phyloP scores from a whole-genome alignment of 2,113 vertebrate genomes.

The Pyrgilauda ruficollis region DNA sequence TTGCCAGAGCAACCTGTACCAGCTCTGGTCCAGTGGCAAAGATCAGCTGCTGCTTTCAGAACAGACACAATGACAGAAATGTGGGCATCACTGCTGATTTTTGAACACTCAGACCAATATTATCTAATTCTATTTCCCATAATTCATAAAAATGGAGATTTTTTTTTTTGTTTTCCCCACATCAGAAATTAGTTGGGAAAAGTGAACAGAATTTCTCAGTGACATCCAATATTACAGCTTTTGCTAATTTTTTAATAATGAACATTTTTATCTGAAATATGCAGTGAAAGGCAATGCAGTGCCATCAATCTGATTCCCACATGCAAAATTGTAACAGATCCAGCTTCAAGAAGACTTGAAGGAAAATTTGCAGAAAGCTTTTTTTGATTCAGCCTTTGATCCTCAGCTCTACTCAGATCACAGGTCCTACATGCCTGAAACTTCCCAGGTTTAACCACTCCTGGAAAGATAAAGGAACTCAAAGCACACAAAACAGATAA shows the following conservation, averaged over 20 bases:
- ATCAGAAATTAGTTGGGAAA: not conserved
- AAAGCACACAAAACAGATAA: not conserved
- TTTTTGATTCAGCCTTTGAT: conserved; percentile 38
- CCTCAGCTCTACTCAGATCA: conserved; percentile 6
- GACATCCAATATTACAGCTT: not conserved
- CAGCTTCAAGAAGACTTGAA: not conserved
- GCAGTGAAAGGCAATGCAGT: not conserved
- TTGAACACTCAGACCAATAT: not conserved
- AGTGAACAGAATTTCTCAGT: not conserved
- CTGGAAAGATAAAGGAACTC: not conserved
- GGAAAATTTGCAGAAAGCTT: conserved; percentile 26
- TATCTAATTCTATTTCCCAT: not conserved
- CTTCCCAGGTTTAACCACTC: not conserved
- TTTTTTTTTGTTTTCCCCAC: not conserved
- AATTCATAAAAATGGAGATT: not conserved
- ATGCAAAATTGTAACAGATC: not conserved
- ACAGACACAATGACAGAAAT: not conserved
- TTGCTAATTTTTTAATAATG: not conserved
- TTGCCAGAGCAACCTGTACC: conserved; percentile 49
- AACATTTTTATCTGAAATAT: not conserved
- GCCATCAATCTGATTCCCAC: not conserved
- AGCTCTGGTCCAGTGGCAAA: not conserved
- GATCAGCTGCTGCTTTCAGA: conserved; percentile 8
- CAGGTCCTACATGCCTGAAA: not conserved
- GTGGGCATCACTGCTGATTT: not conserved